These are phyloP conservation scores for Nicator chloris DNA, from an alignment of 2,113 vertebrate species.

Conservation along the genomic window DNA sequence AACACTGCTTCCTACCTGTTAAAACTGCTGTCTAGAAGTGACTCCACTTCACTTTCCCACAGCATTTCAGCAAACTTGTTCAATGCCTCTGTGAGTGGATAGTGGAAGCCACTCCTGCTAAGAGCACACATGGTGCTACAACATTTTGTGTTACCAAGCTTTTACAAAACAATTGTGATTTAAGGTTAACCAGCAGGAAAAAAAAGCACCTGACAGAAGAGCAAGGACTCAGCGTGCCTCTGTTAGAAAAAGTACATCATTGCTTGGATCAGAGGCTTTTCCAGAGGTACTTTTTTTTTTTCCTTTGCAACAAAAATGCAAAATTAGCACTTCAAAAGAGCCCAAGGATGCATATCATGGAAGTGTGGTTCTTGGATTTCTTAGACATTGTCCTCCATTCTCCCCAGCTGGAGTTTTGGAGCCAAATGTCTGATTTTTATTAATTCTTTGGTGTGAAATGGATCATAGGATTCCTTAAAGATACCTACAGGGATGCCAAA, in stretches of 20 bases:
- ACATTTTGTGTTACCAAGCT: not conserved
- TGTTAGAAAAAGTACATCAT: not conserved
- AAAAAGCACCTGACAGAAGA: not conserved
- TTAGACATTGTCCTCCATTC: not conserved
- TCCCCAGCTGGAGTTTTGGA: not conserved
- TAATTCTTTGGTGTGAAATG: not conserved
- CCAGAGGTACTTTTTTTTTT: not conserved
- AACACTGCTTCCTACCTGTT: not conserved
- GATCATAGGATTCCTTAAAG: not conserved
- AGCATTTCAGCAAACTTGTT: not conserved
- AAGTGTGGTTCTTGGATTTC: not conserved
- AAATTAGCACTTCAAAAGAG: not conserved
- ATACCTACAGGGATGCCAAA: not conserved
- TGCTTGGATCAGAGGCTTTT: not conserved
- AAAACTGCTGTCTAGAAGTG: not conserved
- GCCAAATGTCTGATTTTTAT: not conserved
- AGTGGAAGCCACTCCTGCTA: not conserved
- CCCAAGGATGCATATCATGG: fast-evolving
- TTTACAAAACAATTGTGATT: not conserved
- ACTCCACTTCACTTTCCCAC: not conserved
- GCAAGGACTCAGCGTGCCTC: not conserved
- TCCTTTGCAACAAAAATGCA: not conserved
- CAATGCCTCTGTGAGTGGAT: not conserved
- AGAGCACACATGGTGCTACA: not conserved
- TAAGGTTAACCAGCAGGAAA: not conserved